Percentiles rank a stretch among this genome's conserved stretches.
Conservation (phyloP, 2,888 invertebrate species). For the Rotaria sp. region DNA sequence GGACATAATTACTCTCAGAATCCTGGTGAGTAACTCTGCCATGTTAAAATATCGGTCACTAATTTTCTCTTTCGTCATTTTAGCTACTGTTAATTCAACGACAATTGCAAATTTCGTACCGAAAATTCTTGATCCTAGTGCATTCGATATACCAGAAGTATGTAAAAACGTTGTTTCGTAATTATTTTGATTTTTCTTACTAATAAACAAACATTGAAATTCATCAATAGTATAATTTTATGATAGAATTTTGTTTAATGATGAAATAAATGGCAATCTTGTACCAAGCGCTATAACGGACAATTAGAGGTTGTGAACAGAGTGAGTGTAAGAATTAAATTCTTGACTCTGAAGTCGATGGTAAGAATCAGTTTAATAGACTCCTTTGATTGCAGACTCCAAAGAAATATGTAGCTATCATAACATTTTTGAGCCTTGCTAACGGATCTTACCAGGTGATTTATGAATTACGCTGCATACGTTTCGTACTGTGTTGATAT, state of each 20-base stretch:
- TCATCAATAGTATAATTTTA: background rate
- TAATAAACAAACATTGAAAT: background rate
- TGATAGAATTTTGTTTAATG: background rate
- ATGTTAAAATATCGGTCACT: background rate
- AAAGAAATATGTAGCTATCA: too few relatives aligned
- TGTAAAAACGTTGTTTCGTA: background rate
- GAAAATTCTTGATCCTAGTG: background rate
- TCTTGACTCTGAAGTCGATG: too few relatives aligned
- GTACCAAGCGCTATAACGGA: too few relatives aligned
- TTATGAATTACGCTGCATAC: too few relatives aligned
- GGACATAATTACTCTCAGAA: background rate
- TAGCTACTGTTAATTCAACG: background rate
- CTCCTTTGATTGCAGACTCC: too few relatives aligned
- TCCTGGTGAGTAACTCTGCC: background rate
- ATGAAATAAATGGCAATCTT: background rate
- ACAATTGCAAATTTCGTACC: background rate
- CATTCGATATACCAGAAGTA: background rate
- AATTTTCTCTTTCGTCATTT: background rate
- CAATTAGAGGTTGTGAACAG: too few relatives aligned
- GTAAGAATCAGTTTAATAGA: too few relatives aligned
- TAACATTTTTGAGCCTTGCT: too few relatives aligned
- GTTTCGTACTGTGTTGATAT: too few relatives aligned
- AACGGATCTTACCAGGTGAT: too few relatives aligned
- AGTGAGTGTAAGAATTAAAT: too few relatives aligned
- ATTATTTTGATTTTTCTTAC: background rate